These are phyloP conservation scores for Piscicola geometra DNA, from an alignment of 2,888 invertebrate genomes.

Conservation along the genomic window DNA sequence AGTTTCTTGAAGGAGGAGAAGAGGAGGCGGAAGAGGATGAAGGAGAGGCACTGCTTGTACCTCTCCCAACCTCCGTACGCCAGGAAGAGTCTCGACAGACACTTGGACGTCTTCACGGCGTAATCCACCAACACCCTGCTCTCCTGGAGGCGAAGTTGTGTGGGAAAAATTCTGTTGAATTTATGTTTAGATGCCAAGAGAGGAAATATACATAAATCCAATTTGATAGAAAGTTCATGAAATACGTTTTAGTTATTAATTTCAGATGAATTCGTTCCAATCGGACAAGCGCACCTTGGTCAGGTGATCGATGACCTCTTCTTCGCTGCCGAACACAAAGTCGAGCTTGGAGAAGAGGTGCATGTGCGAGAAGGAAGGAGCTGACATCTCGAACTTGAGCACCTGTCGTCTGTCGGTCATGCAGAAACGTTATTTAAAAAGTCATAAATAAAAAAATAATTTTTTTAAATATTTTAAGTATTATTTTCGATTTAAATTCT, in stretches of 20 bases:
- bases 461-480: not conserved
- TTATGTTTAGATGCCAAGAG: too few relatives aligned
- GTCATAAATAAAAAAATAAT: too few relatives aligned
- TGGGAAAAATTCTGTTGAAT: not conserved
- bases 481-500: not conserved
- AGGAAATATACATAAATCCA: too few relatives aligned
- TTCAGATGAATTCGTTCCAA: too few relatives aligned
- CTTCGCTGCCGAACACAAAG: slow-evolving; percentile 56
- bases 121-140: slow-evolving; percentile 8
- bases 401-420: slow-evolving; percentile 20
- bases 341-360: slow-evolving; percentile 53
- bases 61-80: not conserved
- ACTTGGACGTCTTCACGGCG: not conserved
- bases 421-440: too few relatives aligned
- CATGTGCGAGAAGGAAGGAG: slow-evolving; percentile 54
- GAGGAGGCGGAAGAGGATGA: not conserved
- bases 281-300: slow-evolving; percentile 49
- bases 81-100: not conserved
- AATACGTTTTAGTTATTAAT: too few relatives aligned
- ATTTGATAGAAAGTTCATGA: too few relatives aligned
- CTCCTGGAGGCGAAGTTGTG: not conserved
- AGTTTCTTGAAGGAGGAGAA: not conserved
- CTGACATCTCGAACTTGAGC: slow-evolving; percentile 36
- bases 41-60: slow-evolving; percentile 3
- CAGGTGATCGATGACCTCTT: slow-evolving; percentile 54